phyloP scores from a whole-genome alignment of 2,113 vertebrate genomes.

The Mesocricetus auratus region DNA sequence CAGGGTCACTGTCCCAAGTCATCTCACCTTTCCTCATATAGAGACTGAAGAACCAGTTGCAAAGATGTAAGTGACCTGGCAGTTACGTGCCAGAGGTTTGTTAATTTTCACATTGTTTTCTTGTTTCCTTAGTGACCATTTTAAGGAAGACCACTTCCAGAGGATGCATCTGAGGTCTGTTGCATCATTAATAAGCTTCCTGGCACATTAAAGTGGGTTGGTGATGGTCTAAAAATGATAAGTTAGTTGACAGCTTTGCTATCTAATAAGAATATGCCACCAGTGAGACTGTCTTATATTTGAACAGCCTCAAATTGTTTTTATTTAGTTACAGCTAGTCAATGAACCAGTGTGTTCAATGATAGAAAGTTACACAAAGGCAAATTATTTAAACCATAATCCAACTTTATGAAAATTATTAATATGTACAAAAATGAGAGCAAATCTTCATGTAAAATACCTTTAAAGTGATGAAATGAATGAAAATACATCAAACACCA shows the following conservation, averaged over 20 bases:
- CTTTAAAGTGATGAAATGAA: slow-evolving; percentile 30
- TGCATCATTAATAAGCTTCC: slow-evolving; percentile 7
- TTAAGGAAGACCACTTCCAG: background rate
- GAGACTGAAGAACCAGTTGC: background rate
- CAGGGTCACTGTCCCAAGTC: background rate
- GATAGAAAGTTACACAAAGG: slow-evolving; percentile 34
- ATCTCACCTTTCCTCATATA: background rate
- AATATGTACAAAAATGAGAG: background rate
- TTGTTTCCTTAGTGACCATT: background rate
- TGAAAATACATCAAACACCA: slow-evolving; percentile 49
- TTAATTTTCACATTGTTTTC: background rate
- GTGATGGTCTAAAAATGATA: background rate
- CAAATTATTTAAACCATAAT: too few species aligned
- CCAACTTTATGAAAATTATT: background rate
- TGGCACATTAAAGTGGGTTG: background rate
- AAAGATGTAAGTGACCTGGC: background rate
- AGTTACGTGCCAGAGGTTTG: background rate
- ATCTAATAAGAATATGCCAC: background rate
- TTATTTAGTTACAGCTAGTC: background rate
- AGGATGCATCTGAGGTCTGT: background rate
- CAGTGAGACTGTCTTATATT: slow-evolving; percentile 27
- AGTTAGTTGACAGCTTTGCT: slow-evolving; percentile 26
- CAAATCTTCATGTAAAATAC: background rate
- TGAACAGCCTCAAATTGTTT: slow-evolving; percentile 33
- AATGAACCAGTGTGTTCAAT: slow-evolving; percentile 47